Conservation (phyloP, 2,113 vertebrate species). For the Canis aureus region DNA sequence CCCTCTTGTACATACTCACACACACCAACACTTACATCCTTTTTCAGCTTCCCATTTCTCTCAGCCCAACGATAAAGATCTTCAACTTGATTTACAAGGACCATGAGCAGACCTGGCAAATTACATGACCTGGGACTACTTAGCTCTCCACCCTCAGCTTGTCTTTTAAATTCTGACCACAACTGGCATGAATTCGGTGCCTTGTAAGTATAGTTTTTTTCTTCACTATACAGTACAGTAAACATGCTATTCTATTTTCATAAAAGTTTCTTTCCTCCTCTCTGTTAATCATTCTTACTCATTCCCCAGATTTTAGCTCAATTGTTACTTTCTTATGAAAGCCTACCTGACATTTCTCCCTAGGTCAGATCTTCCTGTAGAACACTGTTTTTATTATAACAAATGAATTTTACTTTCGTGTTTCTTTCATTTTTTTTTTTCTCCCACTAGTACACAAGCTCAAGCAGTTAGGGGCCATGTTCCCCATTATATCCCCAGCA, state of each 20-base stretch:
- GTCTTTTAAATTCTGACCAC: neutral
- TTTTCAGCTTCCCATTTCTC: neutral
- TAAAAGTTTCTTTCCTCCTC: neutral
- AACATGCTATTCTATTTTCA: neutral
- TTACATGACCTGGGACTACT: neutral
- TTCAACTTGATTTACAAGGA: neutral
- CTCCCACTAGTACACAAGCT: neutral
- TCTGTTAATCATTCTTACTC: neutral
- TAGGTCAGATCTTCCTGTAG: neutral
- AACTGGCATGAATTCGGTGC: neutral
- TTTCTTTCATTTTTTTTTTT: neutral
- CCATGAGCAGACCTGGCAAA: neutral
- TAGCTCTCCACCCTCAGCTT: neutral
- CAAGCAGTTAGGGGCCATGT: neutral
- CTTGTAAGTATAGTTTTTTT: neutral
- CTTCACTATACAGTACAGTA: neutral
- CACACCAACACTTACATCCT: neutral
- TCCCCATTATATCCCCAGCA: neutral
- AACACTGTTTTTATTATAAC: neutral
- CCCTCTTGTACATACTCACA: neutral
- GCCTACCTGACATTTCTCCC: neutral
- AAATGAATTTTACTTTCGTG: neutral
- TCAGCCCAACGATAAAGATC: neutral
- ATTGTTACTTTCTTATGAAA: neutral
- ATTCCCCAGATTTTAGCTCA: neutral